Evolutionary conservation across 2,113 vertebrate species (phyloP), one percentile per base, ranked within the genome.

Genomic region (Xenus cinereus): DNA sequence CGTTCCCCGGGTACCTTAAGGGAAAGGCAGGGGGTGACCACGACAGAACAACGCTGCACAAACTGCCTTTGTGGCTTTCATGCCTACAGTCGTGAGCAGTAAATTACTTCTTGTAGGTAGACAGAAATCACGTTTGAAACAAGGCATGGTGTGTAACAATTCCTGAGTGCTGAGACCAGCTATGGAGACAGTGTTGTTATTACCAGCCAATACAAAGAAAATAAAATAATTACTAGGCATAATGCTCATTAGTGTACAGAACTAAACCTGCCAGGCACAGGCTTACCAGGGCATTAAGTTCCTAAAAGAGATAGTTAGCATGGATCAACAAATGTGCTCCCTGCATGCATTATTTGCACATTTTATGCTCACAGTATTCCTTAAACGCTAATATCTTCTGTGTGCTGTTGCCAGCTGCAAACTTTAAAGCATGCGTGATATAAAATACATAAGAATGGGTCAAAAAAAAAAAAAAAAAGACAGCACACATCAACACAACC

Each of bases 191-290:
- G 37, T 45, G 10, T 6, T 72, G 57, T 30, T 82, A 66, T 41
- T 73, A 63, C 74, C 14, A 66, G 71, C 50, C 9, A 6, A 68
- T n/a, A 54, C 39, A 81, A 89, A 63, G 13, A 82, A 86, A 85
- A 94, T 67, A 43, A 73, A 86, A 87, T 76, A 83, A 83, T 93
- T 93, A 53, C 32, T 26, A 39, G n/a, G 23, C 23, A 30, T 66
- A 88, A 84, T 77, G 67, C 62, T 79, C 37, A 50, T 76, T 83
- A 83, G 9, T 19, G 8, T 86, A 39, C 76, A 67, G 50, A 60
- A 46, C 68, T 84, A 82, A 93, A 84, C 56, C 74, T 92, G 46
- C 63, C 67, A 86, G 79, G 88, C 43, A 75, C 62, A 63, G 45
- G 30, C 30, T 79, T 85, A 85, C 11, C 66, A 95, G 51, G 37